Evolutionary conservation across 1,140 invertebrate genomes (phyloP), one percentile per base, ranked within the genome.

Genomic region (Meloidogyne floridensis): DNA sequence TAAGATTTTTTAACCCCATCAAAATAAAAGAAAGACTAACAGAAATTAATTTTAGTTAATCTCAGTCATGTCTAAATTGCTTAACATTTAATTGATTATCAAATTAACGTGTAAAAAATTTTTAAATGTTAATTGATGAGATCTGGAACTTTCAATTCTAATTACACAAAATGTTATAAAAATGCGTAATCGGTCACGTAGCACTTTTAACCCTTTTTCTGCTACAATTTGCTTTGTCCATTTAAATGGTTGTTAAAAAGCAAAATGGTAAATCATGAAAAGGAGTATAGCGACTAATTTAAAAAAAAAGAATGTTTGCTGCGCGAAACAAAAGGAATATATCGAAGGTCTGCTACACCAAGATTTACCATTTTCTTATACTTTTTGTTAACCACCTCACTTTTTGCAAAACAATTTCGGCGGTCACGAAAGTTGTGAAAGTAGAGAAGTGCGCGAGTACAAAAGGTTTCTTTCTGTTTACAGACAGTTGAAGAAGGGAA

Each of bases 221-320:
- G 10, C n/a, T 2, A 15, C 7, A 65, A 15, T 65, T 65, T 65
- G 4, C 59, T n/a, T 65, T 65, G 59, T n/a, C 59, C 15, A 18
- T 65, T 65, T 65, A 6, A 65, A n/a, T n/a, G 15, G 15, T 65
- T 13, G 11, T 65, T 65, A n/a, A 65, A 15, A 65, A 65, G 59
- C 15, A 65, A n/a, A 65, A 65, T 65, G 59, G 15, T 65, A 65
- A 65, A 65, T 65, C 59, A 65, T 65, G n/a, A 18, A 65, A 54
- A 65, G 51, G 75, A 75, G 47, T 8, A 53, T 8, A 47, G n/a
- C n/a, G 13, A 77, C 15, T 74, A 7, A 47, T 74, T 77, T 77
- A 1, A 7, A 69, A 56, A 32, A 77, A 54, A 20, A 47, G 75
- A 75, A 75, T 77, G 75, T 42, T n/a, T 65, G 47, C 15, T 65